Evolutionary conservation across 2,113 vertebrate genomes (phyloP), one percentile per base, ranked within the genome.

Genomic region (Meriones unguiculatus): DNA sequence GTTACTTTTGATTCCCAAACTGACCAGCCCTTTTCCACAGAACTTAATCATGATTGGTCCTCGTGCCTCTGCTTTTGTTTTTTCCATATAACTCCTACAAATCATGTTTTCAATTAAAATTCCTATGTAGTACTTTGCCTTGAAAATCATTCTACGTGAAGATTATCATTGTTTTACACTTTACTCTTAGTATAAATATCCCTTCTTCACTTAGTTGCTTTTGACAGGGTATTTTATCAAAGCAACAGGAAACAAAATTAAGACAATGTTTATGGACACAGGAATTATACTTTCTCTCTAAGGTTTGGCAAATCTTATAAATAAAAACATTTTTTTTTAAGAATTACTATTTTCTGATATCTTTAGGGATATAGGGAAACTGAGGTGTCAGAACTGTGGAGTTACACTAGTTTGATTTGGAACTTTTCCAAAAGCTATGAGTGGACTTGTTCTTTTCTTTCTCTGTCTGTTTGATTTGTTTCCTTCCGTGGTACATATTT

Each of bases 21-120:
- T 77, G 35, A 38, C 13, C 22, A 69, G 22, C 6, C 30, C 24
- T 88, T 73, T 14, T 65, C n/a, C 5, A 93, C 2, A 10, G 32
- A 70, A 90, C 3, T 65, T 89, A 25, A 25, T 89, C 35, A 54
- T 72, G 50, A 65, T 57, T 87, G 50, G 5, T 30, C 1, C 73
- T 75, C 32, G 92, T 38, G 50, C 35, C n/a, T 89, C 35, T 91
- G 18, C 5, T 46, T 84, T 41, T 65, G 25, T 22, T 77, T 92
- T n/a, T 89, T 22, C 35, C 35, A 57, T 50, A 95, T 89, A n/a
- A 84, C 52, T 93, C 2, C 28, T 75, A 81, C 7, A 91, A 94
- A 94, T 86, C 96, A 81, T 87, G 28, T 54, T 89, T 93, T 57
- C 50, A 57, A 77, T 76, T 93, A 96, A 91, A 62, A 67, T 92